Evolutionary conservation across 2,888 invertebrate genomes (phyloP), one percentile per base, ranked within the genome.

Genomic region (Perizoma flavofasciatum): DNA sequence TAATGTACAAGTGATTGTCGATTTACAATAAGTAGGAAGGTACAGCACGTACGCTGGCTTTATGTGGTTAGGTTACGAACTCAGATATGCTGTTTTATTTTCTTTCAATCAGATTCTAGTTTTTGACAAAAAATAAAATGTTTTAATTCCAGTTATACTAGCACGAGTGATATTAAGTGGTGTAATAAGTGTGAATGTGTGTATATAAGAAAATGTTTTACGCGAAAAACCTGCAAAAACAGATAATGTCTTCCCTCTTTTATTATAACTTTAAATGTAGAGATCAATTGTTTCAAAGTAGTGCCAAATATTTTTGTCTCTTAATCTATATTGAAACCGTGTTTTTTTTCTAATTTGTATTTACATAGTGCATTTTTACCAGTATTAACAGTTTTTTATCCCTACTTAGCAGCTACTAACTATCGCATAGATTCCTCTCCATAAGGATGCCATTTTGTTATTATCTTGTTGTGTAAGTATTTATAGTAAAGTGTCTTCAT

Each of bases 171-270:
- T 66, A 66, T 22, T 22, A 22, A 59, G 63, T 70, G 65, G 60
- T 65, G 55, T 67, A 67, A 22, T 22, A 2, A 22, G 58, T 40
- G 44, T 65, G 65, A 65, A 58, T 66, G 70, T 65, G 59, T 72
- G 70, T 68, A 71, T 68, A 61, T 22, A 11, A n/a, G 5, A 65
- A 68, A 72, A 74, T 74, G 67, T 75, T 78, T 72, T 74, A 78
- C 75, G 77, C 79, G 76, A 73, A 78, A 73, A 74, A 69, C 75
- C 72, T 80, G 74, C 74, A 81, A 78, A 80, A 77, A 81, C 83
- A 81, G 81, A 85, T 83, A 84, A 84, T 80, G 88, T 89, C 88
- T 89, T 89, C 88, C 88, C 82, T 85, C 73, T 76, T 74, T 63
- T 37, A 78, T 70, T 74, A 68, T 77, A 77, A 73, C 65, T 73